Conservation (phyloP, 2,113 vertebrate species). For the Heterochromis multidens region DNA sequence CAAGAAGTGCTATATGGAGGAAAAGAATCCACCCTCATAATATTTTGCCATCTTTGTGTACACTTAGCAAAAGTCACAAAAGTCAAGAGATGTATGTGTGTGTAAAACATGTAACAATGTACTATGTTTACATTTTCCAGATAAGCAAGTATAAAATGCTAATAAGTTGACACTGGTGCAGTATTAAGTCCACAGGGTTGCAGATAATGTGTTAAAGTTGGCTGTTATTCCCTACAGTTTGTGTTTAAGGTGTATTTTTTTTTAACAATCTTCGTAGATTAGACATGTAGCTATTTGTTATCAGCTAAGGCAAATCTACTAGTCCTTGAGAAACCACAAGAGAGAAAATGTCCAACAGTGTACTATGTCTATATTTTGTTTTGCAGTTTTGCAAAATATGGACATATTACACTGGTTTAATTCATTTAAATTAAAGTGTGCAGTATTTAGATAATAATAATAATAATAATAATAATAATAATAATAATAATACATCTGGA, state of each 20-base stretch:
- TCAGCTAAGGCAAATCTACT: background rate
- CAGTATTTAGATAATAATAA: no score
- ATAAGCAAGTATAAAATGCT: background rate
- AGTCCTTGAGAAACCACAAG: background rate
- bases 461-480: no score
- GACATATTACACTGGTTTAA: no score
- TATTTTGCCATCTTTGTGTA: background rate
- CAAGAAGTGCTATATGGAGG: background rate
- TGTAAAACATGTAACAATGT: background rate
- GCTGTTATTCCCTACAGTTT: background rate
- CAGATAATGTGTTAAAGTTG: background rate
- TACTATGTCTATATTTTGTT: background rate
- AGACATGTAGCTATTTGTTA: background rate
- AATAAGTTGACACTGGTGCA: background rate
- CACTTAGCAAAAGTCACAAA: background rate
- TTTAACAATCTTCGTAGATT: background rate
- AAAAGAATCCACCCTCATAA: background rate
- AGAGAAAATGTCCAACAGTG: background rate
- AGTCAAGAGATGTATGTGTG: background rate
- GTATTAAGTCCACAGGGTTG: background rate
- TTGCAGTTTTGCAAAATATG: background rate
- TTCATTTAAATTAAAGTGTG: no score
- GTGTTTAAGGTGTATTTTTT: background rate
- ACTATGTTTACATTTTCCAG: background rate
- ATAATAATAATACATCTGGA: no score